Base-by-base conservation (phyloP, 2,888 invertebrate genomes). In the Gymnocheta viridis region DNA sequence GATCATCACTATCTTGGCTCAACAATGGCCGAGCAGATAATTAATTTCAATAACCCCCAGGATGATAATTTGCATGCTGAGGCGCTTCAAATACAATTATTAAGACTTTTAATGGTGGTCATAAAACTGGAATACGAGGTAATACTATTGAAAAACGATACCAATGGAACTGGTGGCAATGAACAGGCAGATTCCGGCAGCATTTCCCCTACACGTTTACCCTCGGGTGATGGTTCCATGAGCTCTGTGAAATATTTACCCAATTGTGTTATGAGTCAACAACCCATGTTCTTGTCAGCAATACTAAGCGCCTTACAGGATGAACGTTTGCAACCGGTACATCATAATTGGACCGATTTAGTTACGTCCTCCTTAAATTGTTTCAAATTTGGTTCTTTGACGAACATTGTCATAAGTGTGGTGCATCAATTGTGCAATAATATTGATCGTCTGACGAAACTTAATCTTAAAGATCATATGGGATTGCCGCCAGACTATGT, bases 261-360 rank as follows among this genome's bases (percentile, higher is more conserved):
- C 22, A 94, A 95, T 49, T 93, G 94, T 79, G 91, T 94, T 47
- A 95, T 96, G 82, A 95, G 95, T 44, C 96, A 96, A 89, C 96
- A 97, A 90, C 95, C 96, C 32, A 96, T 97, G 94, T 97, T 98
- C 90, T 92, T 97, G 35, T 94, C 96, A 22, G 96, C 96, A 32
- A 94, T 97, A 66, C 92, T 96, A 87, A 95, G 95, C 88, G 96
- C 97, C 4, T 92, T 97, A 74, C 95, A 96, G 88, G 91, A 95
- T 91, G 94, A 94, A 79, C 94, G 95, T 82, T 93, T 95, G 91
- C 93, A 95, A 60, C 95, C 95, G 88, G 91, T 96, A 85, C 97
- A 97, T 90, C 95, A 95, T 85, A 95, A 96, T 88, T 97, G 97
- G 97, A 94, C 97, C 38, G 94, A 95, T 83, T 93, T 97, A 91